Percentiles rank a stretch among this genome's conserved stretches.
These are phyloP conservation scores for Scartelaos histophorus DNA, from an alignment of 2,113 vertebrate genomes.

Conservation along the genomic window DNA sequence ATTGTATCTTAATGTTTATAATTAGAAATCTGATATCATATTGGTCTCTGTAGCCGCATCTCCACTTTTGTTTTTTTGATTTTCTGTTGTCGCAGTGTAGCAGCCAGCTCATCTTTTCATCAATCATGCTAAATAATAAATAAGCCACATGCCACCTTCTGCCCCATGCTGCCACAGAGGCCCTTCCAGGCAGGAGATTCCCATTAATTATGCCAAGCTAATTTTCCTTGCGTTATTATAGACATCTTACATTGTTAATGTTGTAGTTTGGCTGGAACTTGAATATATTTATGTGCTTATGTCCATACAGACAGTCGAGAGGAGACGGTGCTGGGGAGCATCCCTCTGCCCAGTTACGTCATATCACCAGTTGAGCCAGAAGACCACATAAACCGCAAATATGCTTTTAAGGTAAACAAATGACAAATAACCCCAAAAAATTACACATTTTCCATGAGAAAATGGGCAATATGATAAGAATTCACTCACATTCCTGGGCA, in stretches of 20 bases:
- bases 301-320: slow-evolving; percentile 89
- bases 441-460: too few relatives aligned
- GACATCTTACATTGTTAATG: slow-evolving; percentile 21
- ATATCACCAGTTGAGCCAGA: slow-evolving; percentile 87
- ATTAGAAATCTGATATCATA: slow-evolving; percentile 25
- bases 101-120: slow-evolving; percentile 39
- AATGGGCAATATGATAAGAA: background rate
- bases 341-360: slow-evolving; percentile 93
- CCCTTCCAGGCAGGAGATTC: slow-evolving; percentile 41
- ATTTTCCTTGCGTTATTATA: slow-evolving; percentile 45
- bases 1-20: slow-evolving; percentile 30
- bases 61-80: slow-evolving; percentile 42
- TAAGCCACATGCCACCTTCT: slow-evolving; percentile 50
- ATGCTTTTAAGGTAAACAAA: slow-evolving; percentile 91
- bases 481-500: too few relatives aligned
- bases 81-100: slow-evolving; percentile 39
- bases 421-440: too few relatives aligned
- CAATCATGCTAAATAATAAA: slow-evolving; percentile 64
- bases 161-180: slow-evolving; percentile 38
- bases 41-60: slow-evolving; percentile 13
- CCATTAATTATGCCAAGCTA: slow-evolving; percentile 48
- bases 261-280: slow-evolving; percentile 19
- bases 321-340: slow-evolving; percentile 94
- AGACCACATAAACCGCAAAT: slow-evolving; percentile 96
- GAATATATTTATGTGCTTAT: slow-evolving; percentile 12